A percentile compares a stretch with the other conserved stretches of the same genome.
These are phyloP conservation scores for Siderastrea radians DNA, from an alignment of 92 coral and sea anemone species.

Conservation along the genomic window DNA sequence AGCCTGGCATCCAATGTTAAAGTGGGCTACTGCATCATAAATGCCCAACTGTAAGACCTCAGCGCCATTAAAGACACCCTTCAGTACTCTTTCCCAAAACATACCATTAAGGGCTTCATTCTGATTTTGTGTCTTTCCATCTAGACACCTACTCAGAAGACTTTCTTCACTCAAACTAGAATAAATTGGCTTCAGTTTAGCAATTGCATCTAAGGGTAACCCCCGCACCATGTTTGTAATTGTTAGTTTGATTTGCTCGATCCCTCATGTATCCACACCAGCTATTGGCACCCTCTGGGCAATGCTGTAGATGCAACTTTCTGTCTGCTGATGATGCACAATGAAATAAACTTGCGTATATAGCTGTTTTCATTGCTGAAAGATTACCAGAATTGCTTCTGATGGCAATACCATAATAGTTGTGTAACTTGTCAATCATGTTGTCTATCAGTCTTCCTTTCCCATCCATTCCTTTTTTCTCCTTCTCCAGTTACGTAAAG, in stretches of 20 bases:
- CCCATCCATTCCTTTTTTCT: conserved; percentile 60
- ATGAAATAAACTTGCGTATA: conserved; percentile 60
- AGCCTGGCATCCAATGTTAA: no score
- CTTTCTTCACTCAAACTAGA: conserved; percentile 62
- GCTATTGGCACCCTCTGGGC: conserved; percentile 63
- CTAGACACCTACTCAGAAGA: conserved; percentile 63
- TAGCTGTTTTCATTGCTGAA: not conserved
- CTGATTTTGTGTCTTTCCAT: conserved; percentile 64
- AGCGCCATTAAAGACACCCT: no score
- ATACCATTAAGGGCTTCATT: not conserved
- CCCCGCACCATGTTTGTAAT: conserved; percentile 69
- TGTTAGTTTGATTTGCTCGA: conserved; percentile 16
- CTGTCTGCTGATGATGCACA: conserved; percentile 63
- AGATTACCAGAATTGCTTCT: conserved; percentile 66
- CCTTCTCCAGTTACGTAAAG: conserved; percentile 50
- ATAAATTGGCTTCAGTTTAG: conserved; percentile 50
- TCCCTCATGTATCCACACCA: conserved; percentile 69
- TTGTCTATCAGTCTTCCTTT: conserved; percentile 61
- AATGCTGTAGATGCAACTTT: conserved; percentile 55
- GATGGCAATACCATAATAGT: conserved; percentile 64
- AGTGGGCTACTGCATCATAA: no score
- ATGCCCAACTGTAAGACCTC: not conserved
- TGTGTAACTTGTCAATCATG: conserved; percentile 59
- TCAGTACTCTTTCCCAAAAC: not conserved
- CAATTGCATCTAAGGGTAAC: conserved; percentile 45